These are phyloP conservation scores for Xylota segnis DNA, from an alignment of 2,888 invertebrate genomes.

Conservation along the genomic window DNA sequence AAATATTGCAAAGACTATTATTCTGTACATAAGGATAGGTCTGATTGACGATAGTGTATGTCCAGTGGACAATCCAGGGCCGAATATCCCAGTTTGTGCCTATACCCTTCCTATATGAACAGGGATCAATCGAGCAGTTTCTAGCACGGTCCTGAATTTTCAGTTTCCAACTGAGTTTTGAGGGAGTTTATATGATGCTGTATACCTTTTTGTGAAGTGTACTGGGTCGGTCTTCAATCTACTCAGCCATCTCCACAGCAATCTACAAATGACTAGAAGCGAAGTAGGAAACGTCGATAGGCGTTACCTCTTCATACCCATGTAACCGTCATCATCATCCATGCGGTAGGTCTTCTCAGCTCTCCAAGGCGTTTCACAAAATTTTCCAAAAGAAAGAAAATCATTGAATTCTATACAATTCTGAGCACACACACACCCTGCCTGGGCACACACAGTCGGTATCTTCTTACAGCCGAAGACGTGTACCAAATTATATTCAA, in stretches of 20 bases:
- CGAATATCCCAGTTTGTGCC: no score
- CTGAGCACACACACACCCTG: constrained; percentile 7
- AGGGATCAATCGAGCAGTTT: no score
- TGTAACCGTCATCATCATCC: constrained; percentile 26
- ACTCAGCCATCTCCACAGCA: neutral
- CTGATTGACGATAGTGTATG: no score
- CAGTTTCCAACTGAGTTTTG: no score
- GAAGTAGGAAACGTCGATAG: constrained; percentile 2
- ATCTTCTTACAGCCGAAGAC: constrained; percentile 56
- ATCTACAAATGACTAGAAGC: neutral
- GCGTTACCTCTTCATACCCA: constrained; percentile 20
- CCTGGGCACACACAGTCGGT: neutral
- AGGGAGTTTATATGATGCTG: no score
- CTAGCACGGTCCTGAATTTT: no score
- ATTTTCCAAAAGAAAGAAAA: constrained; percentile 34
- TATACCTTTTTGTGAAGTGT: neutral
- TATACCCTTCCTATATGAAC: no score
- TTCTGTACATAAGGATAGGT: no score
- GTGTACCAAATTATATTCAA: constrained; percentile 45
- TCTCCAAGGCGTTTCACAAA: constrained; percentile 42
- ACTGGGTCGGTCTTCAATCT: no score
- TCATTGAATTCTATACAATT: constrained; percentile 3
- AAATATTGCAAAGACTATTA: no score
- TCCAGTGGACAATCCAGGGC: no score
- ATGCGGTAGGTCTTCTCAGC: constrained; percentile 60